These are phyloP conservation scores for Theropithecus gelada DNA, from an alignment of 2,113 vertebrate species.

Conservation along the genomic window DNA sequence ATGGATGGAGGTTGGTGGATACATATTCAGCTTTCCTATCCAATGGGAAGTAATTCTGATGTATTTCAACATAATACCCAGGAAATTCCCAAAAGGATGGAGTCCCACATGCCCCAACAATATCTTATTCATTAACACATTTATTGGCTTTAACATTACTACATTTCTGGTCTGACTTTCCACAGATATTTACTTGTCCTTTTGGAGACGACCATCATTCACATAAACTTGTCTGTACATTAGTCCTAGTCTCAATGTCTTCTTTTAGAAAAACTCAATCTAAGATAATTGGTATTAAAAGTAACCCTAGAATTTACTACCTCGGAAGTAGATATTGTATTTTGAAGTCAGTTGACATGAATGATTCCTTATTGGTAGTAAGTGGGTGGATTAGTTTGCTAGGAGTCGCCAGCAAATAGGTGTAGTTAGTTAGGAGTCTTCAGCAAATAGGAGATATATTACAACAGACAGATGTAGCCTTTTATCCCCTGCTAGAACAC, in stretches of 20 bases:
- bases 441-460: neutral
- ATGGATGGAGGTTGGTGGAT: neutral
- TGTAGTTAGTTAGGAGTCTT: neutral
- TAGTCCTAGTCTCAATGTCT: neutral
- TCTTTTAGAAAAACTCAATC: neutral
- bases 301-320: neutral
- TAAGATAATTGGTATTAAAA: neutral
- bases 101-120: neutral
- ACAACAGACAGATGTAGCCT: neutral
- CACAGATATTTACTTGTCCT: neutral
- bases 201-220: neutral
- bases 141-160: neutral
- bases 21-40: neutral
- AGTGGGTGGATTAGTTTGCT: neutral
- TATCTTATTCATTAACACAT: neutral
- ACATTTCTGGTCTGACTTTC: neutral
- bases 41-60: neutral
- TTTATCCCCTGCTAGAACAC: neutral
- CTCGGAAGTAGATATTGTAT: neutral
- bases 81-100: neutral
- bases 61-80: neutral
- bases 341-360: neutral
- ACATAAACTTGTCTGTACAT: neutral
- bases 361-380: neutral
- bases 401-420: too few relatives aligned